phyloP scores from a whole-genome alignment of 37 sponge, comb jelly and placozoan genomes.

The Mnemiopsis leidyi region DNA sequence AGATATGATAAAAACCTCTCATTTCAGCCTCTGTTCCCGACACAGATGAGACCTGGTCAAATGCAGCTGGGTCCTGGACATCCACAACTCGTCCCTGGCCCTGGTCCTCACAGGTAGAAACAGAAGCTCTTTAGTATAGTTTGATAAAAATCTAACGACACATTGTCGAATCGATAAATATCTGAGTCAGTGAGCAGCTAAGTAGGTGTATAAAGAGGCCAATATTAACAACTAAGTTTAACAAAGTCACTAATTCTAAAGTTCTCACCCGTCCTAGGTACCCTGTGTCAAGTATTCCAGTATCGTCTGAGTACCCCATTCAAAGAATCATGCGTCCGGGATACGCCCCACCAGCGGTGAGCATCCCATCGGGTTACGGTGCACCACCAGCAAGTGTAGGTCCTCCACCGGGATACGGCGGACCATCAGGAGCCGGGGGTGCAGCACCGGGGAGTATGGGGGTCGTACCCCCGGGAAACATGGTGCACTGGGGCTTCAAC shows the following conservation, averaged over 20 bases:
- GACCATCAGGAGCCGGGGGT: neutral
- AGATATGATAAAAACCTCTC: no score
- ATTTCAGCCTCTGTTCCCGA: neutral
- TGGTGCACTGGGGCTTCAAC: neutral
- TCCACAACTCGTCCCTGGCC: neutral
- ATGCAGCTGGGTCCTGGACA: neutral
- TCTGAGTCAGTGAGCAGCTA: no score
- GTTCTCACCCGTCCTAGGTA: no score
- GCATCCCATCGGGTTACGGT: neutral
- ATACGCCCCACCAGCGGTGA: neutral
- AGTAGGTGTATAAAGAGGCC: no score
- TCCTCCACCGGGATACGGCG: neutral
- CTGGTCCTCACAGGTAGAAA: neutral
- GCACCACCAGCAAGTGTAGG: neutral
- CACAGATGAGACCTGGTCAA: neutral
- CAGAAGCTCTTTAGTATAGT: no score
- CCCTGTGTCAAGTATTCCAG: neutral
- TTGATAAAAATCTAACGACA: no score
- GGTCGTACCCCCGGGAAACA: neutral
- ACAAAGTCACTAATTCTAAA: no score
- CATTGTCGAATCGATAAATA: no score
- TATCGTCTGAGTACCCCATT: neutral
- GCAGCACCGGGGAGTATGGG: neutral
- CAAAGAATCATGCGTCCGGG: neutral
- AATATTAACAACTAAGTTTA: no score